Percentiles rank a stretch among this genome's conserved stretches.
These are phyloP conservation scores for Anastatus disparis DNA, from an alignment of 1,140 invertebrate species.

Conservation along the genomic window DNA sequence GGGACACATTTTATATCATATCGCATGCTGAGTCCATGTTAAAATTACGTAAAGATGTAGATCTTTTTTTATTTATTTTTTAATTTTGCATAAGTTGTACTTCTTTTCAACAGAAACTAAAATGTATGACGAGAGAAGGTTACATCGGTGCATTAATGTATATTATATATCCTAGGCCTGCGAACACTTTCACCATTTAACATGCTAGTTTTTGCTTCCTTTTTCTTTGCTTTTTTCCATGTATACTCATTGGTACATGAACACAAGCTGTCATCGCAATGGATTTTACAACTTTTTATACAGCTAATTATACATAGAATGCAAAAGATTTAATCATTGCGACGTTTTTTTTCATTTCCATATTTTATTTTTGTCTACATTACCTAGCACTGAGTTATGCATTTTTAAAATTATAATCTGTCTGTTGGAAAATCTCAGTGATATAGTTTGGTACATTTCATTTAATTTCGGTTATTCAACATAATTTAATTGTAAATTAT, in stretches of 20 bases:
- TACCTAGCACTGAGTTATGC: no score
- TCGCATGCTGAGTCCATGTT: neutral
- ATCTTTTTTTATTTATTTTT: no score
- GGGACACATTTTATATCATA: neutral
- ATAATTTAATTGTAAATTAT: no score
- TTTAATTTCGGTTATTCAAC: no score
- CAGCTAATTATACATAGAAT: neutral
- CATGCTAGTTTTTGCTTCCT: neutral
- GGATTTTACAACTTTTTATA: slow-evolving; percentile 1
- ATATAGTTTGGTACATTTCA: no score
- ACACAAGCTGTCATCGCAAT: neutral
- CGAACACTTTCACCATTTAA: slow-evolving; percentile 13
- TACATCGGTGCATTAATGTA: neutral
- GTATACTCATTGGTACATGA: neutral
- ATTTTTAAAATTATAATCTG: no score
- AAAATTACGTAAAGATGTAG: no score
- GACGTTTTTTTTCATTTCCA: neutral
- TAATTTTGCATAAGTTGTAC: no score
- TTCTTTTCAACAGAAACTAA: no score
- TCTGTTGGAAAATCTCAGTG: no score
- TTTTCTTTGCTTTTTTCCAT: neutral
- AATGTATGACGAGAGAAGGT: neutral
- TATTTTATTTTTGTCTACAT: no score
- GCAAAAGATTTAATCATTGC: neutral
- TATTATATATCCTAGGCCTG: neutral